Evolutionary conservation across 2,888 invertebrate species (phyloP), one percentile per base, ranked within the genome.

Genomic region (Mycalesis mineus): DNA sequence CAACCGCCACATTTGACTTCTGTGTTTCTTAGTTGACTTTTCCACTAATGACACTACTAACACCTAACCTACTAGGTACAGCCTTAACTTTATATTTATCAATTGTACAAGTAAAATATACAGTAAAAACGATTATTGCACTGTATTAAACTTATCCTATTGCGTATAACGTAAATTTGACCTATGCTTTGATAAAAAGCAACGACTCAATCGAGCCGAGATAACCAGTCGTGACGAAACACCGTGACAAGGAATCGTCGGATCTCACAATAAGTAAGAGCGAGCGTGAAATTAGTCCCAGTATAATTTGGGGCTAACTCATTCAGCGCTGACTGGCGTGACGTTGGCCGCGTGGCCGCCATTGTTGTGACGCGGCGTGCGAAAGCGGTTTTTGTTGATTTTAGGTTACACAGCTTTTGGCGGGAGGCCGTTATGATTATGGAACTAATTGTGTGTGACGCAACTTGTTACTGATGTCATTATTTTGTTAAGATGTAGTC

Each of bases 241-340:
- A 82, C 77, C 87, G 71, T 88, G 82, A 76, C 81, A 87, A 76
- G 73, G 82, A 74, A 81, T 84, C 77, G 78, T 81, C 54, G 76
- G 77, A 78, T 82, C 80, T 75, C 77, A 87, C 88, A 88, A 88
- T 85, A 75, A 77, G 71, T 78, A 84, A 78, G 81, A 85, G 77
- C 77, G 72, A 78, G 74, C 88, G 84, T 88, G 84, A 89, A 89
- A 89, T 88, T 82, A 86, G 81, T 66, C 70, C 70, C 74, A 69
- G 75, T 75, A 79, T 78, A 75, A 86, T 82, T 87, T 81, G 86
- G 82, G 84, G 84, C 84, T 73, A 77, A 75, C 71, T 78, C 75
- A 78, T 78, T 79, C 74, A 75, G 71, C 63, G 72, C 62, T 71
- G 71, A 80, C 65, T 74, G 70, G 79, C 82, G 80, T 83, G 77